Conservation (phyloP, 2,113 vertebrate genomes). For the Turdus rufiventris region DNA sequence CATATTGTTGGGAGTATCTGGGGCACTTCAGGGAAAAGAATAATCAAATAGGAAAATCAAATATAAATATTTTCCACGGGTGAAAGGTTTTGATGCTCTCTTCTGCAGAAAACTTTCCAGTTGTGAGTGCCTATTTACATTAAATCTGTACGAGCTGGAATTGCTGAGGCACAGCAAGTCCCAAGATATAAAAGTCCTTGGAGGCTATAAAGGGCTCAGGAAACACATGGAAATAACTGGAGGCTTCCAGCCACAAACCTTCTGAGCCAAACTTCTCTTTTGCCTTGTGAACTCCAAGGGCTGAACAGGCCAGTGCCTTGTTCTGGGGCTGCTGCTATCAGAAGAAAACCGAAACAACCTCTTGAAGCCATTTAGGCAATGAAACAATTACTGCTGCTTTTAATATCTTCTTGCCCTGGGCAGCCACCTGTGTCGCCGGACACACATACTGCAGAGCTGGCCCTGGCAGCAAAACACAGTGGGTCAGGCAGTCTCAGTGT, state of each 20-base stretch:
- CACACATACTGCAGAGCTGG: not conserved
- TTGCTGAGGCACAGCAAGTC: not conserved
- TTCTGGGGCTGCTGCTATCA: not conserved
- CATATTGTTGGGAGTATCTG: not conserved
- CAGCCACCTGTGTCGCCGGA: conserved; percentile 32
- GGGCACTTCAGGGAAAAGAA: not conserved
- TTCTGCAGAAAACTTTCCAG: not conserved
- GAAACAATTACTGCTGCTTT: conserved; percentile 38
- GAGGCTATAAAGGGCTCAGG: not conserved
- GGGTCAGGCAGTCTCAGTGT: conserved; percentile 9
- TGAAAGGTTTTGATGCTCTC: not conserved
- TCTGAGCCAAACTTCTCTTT: not conserved
- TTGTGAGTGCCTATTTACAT: not conserved
- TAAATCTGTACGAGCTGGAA: not conserved
- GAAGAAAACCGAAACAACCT: not conserved
- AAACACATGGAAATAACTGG: not conserved
- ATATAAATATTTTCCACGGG: not conserved
- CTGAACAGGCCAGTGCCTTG: not conserved
- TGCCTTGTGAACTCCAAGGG: not conserved
- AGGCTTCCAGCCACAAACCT: not conserved
- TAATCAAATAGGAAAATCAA: not conserved
- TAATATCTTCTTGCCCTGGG: conserved; percentile 41
- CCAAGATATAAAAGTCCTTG: not conserved
- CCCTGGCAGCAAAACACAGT: not conserved
- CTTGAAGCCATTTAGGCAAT: conserved; percentile 15